phyloP scores from a whole-genome alignment of 2,113 vertebrate genomes.

The Proterorhinus semilunaris region DNA sequence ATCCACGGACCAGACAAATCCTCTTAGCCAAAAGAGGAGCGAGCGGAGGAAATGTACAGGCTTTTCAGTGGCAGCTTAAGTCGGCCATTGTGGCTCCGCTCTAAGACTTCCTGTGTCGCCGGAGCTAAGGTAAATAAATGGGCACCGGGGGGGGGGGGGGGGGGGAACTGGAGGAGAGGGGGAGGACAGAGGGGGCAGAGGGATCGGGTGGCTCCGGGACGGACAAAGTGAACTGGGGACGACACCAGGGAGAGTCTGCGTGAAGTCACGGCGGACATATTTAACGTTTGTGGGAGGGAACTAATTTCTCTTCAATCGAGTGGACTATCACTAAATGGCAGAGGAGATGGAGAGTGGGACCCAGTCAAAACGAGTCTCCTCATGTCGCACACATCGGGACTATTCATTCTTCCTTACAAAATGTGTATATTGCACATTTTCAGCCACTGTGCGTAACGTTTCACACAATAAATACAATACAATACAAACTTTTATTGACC shows the following conservation, averaged over 20 bases:
- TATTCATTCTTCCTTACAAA: no score
- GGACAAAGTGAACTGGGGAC: background rate
- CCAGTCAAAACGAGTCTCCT: no score
- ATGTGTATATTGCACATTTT: no score
- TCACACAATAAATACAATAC: no score
- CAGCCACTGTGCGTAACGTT: no score
- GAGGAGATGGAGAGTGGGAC: no score
- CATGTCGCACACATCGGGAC: no score
- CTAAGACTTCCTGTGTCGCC: slow-evolving; percentile 74
- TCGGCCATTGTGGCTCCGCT: slow-evolving; percentile 71
- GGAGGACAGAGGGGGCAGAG: slow-evolving; percentile 26
- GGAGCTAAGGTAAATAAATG: slow-evolving; percentile 74
- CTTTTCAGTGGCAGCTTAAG: slow-evolving; percentile 77
- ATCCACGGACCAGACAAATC: slow-evolving; percentile 77
- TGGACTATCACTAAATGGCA: no score
- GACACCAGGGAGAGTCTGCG: background rate
- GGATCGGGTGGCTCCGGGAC: slow-evolving; percentile 42
- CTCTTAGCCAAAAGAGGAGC: slow-evolving; percentile 68
- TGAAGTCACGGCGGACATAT: no score
- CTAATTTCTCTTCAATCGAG: no score
- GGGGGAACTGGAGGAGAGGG: slow-evolving; percentile 41
- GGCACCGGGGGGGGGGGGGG: slow-evolving; percentile 46
- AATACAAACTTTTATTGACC: no score
- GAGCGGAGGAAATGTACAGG: slow-evolving; percentile 40
- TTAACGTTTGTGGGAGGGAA: no score